Evolutionary conservation across 2,797 vertebrate species (phyloP), one percentile per base, ranked within the genome.

Genomic region (Pelodytes ibericus): DNA sequence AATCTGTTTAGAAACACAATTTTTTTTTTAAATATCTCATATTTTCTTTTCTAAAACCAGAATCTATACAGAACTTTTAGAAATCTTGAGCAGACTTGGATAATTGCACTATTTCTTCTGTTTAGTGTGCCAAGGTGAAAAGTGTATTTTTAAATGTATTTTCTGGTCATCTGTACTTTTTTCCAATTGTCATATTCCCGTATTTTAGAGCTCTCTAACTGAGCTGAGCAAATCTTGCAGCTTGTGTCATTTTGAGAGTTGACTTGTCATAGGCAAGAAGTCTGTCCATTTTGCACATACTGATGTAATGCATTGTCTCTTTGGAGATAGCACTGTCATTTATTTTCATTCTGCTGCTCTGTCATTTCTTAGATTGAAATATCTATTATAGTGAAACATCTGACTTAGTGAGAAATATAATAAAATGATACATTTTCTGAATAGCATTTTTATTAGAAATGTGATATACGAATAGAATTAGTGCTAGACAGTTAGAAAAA

Each of bases 301-400:
- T 86, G 82, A 88, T 91, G 87, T 88, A 90, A 88, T 84, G 51
- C 73, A 76, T 84, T 85, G 81, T 89, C 83, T 88, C 82, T 86
- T 88, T 83, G 77, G 77, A 85, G 77, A 82, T 78, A 86, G 75
- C 70, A 71, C 70, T 81, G 74, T 77, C 87, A 87, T 91, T 91
- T 90, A 77, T 91, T 89, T 89, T 90, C 86, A 90, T 92, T 91
- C 87, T 53, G 47, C 77, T 79, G 71, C 79, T 51, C 81, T 4
- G 1, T 86, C 59, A 0, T 59, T 87, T 74, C 84, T 86, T 75
- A 87, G 81, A 89, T 86, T 87, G 87, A 88, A 88, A 90, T 87
- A 90, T 83, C 82, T 88, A 88, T 89, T 91, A 90, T 87, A 84
- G 57, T 57, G 69, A 85, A 86, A 88, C 83, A 51, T 79, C 71